Conservation (phyloP, 2,888 invertebrate genomes). For the Sylvicola fuscatus region DNA sequence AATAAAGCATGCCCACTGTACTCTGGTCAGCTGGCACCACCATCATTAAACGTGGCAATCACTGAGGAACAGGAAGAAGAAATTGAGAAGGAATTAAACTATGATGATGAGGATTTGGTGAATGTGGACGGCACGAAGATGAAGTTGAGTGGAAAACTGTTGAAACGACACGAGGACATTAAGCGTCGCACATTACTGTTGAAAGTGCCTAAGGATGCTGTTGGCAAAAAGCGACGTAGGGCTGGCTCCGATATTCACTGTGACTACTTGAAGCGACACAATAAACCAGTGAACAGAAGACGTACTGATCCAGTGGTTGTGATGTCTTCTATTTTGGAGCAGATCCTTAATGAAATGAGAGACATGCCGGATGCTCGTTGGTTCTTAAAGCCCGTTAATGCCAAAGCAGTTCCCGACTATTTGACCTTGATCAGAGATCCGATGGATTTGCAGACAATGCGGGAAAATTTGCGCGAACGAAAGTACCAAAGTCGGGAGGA, state of each 20-base stretch:
- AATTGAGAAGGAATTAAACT: constrained; percentile 50
- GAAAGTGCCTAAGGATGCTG: constrained; percentile 58
- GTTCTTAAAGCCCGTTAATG: constrained; percentile 86
- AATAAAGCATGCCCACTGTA: constrained; percentile 96
- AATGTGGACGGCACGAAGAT: constrained; percentile 92
- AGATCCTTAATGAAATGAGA: constrained; percentile 80
- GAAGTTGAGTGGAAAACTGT: constrained; percentile 66
- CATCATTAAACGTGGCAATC: constrained; percentile 44
- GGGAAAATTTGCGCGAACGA: constrained; percentile 71
- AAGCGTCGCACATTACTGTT: constrained; percentile 55
- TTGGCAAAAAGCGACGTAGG: constrained; percentile 41
- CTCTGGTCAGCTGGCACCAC: constrained; percentile 38
- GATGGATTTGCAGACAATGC: constrained; percentile 92
- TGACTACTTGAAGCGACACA: constrained; percentile 73
- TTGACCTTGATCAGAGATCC: constrained; percentile 78
- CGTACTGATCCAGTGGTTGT: constrained; percentile 95
- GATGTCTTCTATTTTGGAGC: constrained; percentile 74
- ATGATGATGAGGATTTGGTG: constrained; percentile 68
- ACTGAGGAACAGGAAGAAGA: constrained; percentile 75
- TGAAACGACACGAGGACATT: constrained; percentile 77
- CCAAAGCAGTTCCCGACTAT: constrained; percentile 89
- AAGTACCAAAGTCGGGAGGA: constrained; percentile 91
- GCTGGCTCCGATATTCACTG: constrained; percentile 50
- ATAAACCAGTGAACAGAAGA: constrained; percentile 68
- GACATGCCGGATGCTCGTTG: constrained; percentile 81